Evolutionary conservation across 2,797 vertebrate species (phyloP).

Genomic region (Mastacembelus armatus): DNA sequence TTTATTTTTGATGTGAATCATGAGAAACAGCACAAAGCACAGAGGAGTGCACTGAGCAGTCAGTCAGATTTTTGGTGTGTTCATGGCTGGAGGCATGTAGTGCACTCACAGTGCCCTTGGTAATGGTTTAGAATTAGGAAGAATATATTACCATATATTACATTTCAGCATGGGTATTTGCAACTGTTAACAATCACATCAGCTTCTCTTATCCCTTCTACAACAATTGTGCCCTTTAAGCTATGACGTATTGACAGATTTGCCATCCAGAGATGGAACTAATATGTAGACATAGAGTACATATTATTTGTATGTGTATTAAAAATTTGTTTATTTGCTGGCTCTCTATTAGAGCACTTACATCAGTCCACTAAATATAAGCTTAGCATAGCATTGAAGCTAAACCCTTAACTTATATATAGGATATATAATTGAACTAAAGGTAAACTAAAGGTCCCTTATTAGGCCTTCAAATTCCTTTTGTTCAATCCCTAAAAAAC

Average conservation of each 20-base stretch:
- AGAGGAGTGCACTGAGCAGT: conserved; percentile 2
- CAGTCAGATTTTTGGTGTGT: conserved; percentile 5
- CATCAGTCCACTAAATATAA: too few species aligned
- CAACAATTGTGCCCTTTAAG: background rate
- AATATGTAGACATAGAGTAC: background rate
- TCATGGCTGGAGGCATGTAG: conserved; percentile 23
- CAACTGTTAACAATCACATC: conserved; percentile 20
- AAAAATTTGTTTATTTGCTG: background rate
- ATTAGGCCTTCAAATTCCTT: too few species aligned
- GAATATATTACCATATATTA: conserved; percentile 50
- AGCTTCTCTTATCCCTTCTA: conserved; percentile 2
- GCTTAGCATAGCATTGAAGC: too few species aligned
- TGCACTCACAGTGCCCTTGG: conserved; percentile 1
- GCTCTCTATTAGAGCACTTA: too few species aligned
- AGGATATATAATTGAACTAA: too few species aligned
- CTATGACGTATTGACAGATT: background rate
- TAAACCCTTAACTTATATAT: too few species aligned
- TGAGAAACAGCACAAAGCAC: conserved; percentile 7
- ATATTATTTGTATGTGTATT: background rate
- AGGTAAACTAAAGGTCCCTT: too few species aligned
- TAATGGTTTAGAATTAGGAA: conserved; percentile 39
- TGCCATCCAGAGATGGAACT: background rate
- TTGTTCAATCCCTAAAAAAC: too few species aligned
- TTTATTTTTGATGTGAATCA: conserved; percentile 26
- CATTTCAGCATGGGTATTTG: conserved; percentile 17